Conservation (phyloP, 1,140 invertebrate species). For the Drosophila elegans region DNA sequence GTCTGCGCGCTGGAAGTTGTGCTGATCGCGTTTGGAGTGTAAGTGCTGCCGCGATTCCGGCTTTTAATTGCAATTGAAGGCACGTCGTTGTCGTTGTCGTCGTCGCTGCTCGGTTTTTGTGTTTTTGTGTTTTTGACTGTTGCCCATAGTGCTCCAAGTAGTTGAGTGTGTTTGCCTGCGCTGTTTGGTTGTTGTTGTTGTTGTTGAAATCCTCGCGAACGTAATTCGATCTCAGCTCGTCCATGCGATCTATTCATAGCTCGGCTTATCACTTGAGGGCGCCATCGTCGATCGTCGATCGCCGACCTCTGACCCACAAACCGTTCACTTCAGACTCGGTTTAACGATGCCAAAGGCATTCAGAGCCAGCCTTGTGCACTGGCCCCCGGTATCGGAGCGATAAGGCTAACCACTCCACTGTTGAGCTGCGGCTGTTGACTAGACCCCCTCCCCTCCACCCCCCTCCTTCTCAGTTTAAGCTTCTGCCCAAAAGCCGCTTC, state of each 20-base stretch:
- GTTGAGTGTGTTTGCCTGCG: constrained; percentile 10
- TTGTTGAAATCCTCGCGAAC: constrained; percentile 60
- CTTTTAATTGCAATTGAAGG: constrained; percentile 78
- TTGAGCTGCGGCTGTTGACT: constrained; percentile 20
- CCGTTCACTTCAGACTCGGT: neutral
- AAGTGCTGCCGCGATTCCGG: constrained; percentile 72
- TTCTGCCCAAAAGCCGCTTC: constrained; percentile 25
- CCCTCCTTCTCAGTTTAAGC: constrained; percentile 8
- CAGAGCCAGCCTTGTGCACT: constrained; percentile 54
- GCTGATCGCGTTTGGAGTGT: constrained; percentile 65
- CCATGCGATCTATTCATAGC: constrained; percentile 34
- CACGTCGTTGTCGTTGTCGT: constrained; percentile 46
- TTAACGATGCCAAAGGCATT: constrained; percentile 48
- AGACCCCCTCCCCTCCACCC: constrained; percentile 1
- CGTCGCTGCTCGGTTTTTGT: constrained; percentile 11
- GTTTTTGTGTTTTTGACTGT: constrained; percentile 32
- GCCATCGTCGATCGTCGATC: constrained; percentile 15
- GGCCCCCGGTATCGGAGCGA: constrained; percentile 54
- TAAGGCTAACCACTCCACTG: constrained; percentile 69
- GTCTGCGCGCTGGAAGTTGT: constrained; percentile 68
- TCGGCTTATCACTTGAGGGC: constrained; percentile 57
- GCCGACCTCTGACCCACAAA: constrained; percentile 62
- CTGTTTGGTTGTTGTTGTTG: constrained; percentile 6
- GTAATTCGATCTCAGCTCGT: constrained; percentile 25
- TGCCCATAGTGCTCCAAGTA: constrained; percentile 9